phyloP scores from a whole-genome alignment of 1,140 invertebrate species.

The Saccostrea glomerata region DNA sequence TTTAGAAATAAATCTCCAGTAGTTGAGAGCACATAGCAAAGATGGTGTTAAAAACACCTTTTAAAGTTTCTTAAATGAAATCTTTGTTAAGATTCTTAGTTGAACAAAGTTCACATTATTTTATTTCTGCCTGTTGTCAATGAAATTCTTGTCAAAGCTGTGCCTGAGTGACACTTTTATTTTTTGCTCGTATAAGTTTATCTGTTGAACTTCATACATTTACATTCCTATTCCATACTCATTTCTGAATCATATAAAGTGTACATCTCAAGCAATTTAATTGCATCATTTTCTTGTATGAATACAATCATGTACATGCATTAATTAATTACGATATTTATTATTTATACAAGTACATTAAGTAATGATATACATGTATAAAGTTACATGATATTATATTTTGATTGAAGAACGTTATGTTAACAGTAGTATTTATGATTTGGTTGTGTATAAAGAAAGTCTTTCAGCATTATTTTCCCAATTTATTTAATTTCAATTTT shows the following conservation, averaged over 20 bases:
- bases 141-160: constrained; percentile 91
- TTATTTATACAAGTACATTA: too few species aligned
- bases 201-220: background rate
- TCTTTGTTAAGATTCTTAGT: background rate
- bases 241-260: background rate
- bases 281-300: background rate
- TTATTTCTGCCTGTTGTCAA: constrained; percentile 86
- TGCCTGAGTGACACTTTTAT: constrained; percentile 82
- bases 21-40: background rate
- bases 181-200: background rate
- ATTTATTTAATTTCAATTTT: too few species aligned
- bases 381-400: too few species aligned
- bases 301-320: too few species aligned
- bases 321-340: too few species aligned
- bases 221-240: too few species aligned
- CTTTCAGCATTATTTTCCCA: too few species aligned
- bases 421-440: too few species aligned
- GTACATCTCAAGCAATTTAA: background rate
- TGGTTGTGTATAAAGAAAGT: too few species aligned
- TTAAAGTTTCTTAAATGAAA: background rate
- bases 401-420: too few species aligned
- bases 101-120: background rate
- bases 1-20: background rate
- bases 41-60: background rate
- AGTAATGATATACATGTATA: too few species aligned